phyloP scores from a whole-genome alignment of 2,113 vertebrate genomes.

The Hippotragus niger region DNA sequence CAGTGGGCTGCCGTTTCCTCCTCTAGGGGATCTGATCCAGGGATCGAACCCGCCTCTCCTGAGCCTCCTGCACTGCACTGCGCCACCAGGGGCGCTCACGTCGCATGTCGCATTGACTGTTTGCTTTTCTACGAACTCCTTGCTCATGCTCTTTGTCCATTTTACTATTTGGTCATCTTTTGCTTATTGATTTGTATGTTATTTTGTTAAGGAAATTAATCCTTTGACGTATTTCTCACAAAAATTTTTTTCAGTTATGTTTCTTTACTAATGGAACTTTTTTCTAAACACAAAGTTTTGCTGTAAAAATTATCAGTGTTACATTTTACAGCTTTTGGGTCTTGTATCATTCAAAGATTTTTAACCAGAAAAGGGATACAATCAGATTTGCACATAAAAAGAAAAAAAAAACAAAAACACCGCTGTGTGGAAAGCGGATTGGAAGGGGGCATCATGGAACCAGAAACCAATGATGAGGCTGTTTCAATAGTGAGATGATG shows the following conservation, averaged over 20 bases:
- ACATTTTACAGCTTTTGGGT: neutral
- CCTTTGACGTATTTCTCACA: neutral
- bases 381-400: neutral
- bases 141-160: neutral
- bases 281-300: neutral
- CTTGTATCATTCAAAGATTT: neutral
- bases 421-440: neutral
- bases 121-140: neutral
- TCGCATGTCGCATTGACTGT: rapidly evolving
- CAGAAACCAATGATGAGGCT: neutral
- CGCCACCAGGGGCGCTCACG: neutral
- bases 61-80: neutral
- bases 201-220: neutral
- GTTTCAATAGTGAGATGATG: neutral
- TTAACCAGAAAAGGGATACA: neutral
- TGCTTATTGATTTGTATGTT: neutral
- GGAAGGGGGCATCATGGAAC: neutral
- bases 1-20: neutral
- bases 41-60: rapidly evolving
- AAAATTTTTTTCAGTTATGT: neutral
- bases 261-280: neutral
- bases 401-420: neutral
- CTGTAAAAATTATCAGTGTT: neutral
- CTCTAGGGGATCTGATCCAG: neutral
- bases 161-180: neutral